These are phyloP conservation scores for Eupithecia inturbata DNA, from an alignment of 2,888 invertebrate species.

Conservation along the genomic window DNA sequence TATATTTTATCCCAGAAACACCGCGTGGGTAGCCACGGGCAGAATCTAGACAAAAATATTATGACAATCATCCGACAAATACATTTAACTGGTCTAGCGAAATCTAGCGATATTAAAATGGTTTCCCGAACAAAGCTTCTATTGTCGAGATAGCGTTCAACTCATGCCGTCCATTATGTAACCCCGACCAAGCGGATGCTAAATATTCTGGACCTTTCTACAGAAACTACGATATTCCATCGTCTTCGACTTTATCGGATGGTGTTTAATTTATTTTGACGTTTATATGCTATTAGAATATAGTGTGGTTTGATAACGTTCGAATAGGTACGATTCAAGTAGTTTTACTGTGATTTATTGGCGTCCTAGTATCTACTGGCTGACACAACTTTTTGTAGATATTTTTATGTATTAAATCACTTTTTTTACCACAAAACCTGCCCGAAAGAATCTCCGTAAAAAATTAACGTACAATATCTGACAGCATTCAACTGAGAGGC, in stretches of 20 bases:
- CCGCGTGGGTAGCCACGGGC: background rate
- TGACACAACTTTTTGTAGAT: background rate
- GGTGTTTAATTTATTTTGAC: slow-evolving; percentile 47
- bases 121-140: slow-evolving; percentile 54
- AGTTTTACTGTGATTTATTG: background rate
- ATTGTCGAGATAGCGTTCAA: slow-evolving; percentile 59
- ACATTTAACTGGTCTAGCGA: background rate
- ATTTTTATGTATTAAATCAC: background rate
- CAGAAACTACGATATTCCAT: slow-evolving; percentile 43
- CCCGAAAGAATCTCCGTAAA: background rate
- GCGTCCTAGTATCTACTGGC: background rate
- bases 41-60: background rate
- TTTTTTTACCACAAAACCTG: background rate
- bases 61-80: slow-evolving; percentile 1
- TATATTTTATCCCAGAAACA: background rate
- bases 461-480: background rate
- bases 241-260: slow-evolving; percentile 45
- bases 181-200: slow-evolving; percentile 56
- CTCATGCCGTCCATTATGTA: slow-evolving; percentile 69
- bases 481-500: background rate
- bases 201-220: slow-evolving; percentile 53
- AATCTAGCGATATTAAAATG: slow-evolving; percentile 32
- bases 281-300: slow-evolving; percentile 40
- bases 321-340: background rate
- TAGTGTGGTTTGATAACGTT: slow-evolving; percentile 31